A percentile compares a stretch with the other conserved stretches of the same genome.
phyloP scores from a whole-genome alignment of 2,888 invertebrate species.

The Tortrix viridana region DNA sequence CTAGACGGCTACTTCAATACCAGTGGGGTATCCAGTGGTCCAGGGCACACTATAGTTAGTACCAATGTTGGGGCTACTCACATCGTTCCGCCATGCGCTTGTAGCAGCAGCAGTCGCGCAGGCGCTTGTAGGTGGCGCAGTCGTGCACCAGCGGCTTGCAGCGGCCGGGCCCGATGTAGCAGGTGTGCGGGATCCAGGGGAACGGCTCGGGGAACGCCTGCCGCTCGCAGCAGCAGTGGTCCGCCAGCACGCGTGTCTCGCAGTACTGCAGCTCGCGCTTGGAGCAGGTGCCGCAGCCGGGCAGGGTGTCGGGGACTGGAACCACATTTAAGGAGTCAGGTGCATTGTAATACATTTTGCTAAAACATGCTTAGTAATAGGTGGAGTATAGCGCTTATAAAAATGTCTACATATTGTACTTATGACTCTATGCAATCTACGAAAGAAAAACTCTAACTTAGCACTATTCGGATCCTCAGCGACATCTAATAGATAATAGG shows the following conservation, averaged over 20 bases:
- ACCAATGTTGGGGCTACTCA: conserved; percentile 73
- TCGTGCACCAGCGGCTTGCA: conserved; percentile 85
- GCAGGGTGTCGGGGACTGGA: conserved; percentile 58
- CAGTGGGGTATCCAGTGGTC: too few relatives aligned
- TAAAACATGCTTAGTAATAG: too few relatives aligned
- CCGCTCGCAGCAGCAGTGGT: conserved; percentile 83
- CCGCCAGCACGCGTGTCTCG: conserved; percentile 81
- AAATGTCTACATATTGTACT: too few relatives aligned
- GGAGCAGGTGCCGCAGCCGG: conserved; percentile 86
- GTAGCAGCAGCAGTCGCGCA: conserved; percentile 87
- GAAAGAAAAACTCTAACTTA: too few relatives aligned
- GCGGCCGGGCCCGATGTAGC: conserved; percentile 85
- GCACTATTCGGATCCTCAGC: too few relatives aligned
- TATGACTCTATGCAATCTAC: too few relatives aligned
- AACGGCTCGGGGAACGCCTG: conserved; percentile 85
- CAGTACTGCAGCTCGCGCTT: conserved; percentile 86
- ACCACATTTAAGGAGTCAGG: not conserved
- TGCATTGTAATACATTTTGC: too few relatives aligned
- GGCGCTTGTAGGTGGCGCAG: conserved; percentile 85
- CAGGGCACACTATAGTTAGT: too few relatives aligned
- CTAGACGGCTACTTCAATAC: too few relatives aligned
- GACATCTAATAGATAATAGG: too few relatives aligned
- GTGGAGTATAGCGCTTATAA: too few relatives aligned
- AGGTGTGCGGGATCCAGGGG: conserved; percentile 88
- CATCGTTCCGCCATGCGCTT: conserved; percentile 84